phyloP scores from a whole-genome alignment of 2,888 invertebrate species.

The Drosophila falleni region DNA sequence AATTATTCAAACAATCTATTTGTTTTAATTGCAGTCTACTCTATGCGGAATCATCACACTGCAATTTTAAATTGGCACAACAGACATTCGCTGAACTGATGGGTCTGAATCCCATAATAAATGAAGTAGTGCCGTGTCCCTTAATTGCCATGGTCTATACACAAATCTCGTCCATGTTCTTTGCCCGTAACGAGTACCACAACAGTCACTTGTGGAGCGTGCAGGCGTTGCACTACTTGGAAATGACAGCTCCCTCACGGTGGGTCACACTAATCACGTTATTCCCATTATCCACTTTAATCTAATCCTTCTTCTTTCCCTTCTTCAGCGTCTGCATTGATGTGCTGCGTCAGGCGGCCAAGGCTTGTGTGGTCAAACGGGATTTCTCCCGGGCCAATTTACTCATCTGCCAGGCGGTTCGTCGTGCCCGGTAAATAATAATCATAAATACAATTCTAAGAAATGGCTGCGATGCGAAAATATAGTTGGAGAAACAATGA shows the following conservation, averaged over 20 bases:
- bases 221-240: constrained; percentile 90
- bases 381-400: constrained; percentile 93
- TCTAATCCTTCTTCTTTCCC: not conserved
- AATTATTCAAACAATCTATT: not conserved
- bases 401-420: constrained; percentile 93
- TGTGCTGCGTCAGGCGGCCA: constrained; percentile 93
- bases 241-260: constrained; percentile 88
- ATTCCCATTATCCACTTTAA: not conserved
- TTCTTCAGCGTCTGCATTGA: constrained; percentile 90
- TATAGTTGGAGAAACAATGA: no score
- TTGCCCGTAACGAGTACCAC: constrained; percentile 94
- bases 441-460: not conserved
- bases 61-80: constrained; percentile 92
- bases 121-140: constrained; percentile 83
- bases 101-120: constrained; percentile 86
- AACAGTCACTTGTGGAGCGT: constrained; percentile 92
- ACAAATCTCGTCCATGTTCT: constrained; percentile 93
- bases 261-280: constrained; percentile 67
- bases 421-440: constrained; percentile 84
- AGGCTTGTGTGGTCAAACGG: constrained; percentile 95
- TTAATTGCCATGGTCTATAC: constrained; percentile 91
- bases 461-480: not conserved
- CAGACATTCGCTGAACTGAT: constrained; percentile 89
- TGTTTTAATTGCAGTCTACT: constrained; percentile 88
- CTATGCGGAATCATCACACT: constrained; percentile 93